Conservation (phyloP, 2,113 vertebrate species). For the Eubucco bourcierii region DNA sequence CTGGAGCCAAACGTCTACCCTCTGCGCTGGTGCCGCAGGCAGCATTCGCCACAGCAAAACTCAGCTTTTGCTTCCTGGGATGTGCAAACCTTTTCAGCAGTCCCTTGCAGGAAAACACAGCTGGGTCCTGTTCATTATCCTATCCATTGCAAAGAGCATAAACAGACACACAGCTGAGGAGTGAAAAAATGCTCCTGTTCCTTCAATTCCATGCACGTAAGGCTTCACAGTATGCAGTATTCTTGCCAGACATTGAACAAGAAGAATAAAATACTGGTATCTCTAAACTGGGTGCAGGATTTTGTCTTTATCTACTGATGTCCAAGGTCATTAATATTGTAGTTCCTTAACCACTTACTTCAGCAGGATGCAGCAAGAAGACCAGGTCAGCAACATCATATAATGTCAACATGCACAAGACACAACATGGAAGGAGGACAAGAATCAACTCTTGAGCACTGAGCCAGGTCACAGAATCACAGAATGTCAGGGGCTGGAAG, state of each 20-base stretch:
- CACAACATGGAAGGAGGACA: neutral
- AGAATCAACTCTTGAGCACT: constrained; percentile 6
- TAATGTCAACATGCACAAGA: neutral
- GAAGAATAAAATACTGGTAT: neutral
- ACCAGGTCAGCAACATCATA: neutral
- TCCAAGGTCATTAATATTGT: neutral
- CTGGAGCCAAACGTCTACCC: constrained; percentile 17
- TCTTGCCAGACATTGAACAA: fast-evolving
- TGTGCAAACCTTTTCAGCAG: neutral
- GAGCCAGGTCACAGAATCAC: neutral
- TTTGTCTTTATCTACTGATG: neutral
- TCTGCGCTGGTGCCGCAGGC: neutral
- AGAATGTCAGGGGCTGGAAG: no score
- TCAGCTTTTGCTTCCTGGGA: neutral
- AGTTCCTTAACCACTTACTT: neutral
- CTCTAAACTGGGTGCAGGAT: neutral
- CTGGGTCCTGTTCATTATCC: neutral
- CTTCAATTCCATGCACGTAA: neutral
- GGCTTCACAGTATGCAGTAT: neutral
- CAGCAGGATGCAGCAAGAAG: neutral
- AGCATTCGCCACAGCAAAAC: neutral
- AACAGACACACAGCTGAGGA: neutral
- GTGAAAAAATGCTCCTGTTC: neutral
- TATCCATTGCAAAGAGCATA: neutral
- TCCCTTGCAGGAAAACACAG: neutral